Conservation (phyloP, 1,140 invertebrate genomes). For the Phymastichus coffea region DNA sequence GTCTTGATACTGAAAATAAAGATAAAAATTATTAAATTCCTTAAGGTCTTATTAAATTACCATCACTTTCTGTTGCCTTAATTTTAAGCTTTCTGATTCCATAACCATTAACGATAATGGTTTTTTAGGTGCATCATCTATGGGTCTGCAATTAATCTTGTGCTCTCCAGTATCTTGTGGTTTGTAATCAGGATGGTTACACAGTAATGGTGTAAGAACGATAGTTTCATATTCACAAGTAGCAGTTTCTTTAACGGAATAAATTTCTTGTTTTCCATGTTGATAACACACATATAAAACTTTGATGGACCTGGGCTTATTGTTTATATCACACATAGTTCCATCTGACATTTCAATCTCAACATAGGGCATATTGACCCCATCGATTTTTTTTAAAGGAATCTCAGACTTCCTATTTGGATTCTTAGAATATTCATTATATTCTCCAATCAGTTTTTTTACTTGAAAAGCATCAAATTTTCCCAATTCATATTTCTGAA, state of each 20-base stretch:
- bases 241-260: conserved; percentile 88
- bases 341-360: conserved; percentile 79
- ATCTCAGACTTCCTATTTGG: conserved; percentile 55
- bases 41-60: too few relatives aligned
- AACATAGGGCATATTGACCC: conserved; percentile 79
- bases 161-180: conserved; percentile 78
- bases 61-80: conserved; percentile 62
- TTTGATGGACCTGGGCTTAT: conserved; percentile 75
- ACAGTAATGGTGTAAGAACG: conserved; percentile 81
- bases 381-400: conserved; percentile 79
- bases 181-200: conserved; percentile 86
- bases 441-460: conserved; percentile 55
- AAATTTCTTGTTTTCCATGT: conserved; percentile 87
- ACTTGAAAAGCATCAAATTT: conserved; percentile 64
- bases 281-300: conserved; percentile 84
- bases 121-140: conserved; percentile 69
- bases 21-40: conserved; percentile 24
- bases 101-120: conserved; percentile 72
- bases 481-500: conserved; percentile 82
- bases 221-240: conserved; percentile 94
- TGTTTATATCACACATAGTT: conserved; percentile 89
- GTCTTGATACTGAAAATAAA: conserved; percentile 10
- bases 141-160: conserved; percentile 76
- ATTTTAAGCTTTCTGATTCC: conserved; percentile 71
- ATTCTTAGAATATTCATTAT: conserved; percentile 55